Evolutionary conservation across 2,797 vertebrate genomes (phyloP).

Genomic region (Percopsis omiscomaycus): DNA sequence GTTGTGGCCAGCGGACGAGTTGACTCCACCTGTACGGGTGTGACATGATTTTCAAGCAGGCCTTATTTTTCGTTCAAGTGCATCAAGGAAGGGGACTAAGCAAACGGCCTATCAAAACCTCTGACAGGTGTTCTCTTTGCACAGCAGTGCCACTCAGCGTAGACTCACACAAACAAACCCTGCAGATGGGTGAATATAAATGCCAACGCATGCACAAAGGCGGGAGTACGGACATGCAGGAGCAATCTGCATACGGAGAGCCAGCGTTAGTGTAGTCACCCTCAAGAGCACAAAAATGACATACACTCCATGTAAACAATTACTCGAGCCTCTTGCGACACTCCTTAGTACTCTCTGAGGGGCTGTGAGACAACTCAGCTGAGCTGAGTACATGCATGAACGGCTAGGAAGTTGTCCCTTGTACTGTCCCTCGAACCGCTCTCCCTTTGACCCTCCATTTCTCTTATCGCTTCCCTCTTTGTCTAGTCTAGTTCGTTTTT

Average conservation of each 20-base stretch:
- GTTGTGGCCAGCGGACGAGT: conserved; percentile 1
- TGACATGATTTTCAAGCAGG: conserved; percentile 14
- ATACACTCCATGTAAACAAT: too few relatives aligned
- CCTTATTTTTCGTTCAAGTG: conserved; percentile 22
- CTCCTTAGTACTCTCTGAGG: conserved; percentile 11
- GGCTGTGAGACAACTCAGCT: too few relatives aligned
- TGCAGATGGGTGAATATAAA: conserved; percentile 50
- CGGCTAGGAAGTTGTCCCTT: too few relatives aligned
- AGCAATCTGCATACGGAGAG: conserved; percentile 3
- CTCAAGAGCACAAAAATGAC: too few relatives aligned
- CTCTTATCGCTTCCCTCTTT: background rate
- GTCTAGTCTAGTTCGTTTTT: background rate
- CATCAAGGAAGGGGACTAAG: conserved; percentile 13
- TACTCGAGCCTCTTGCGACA: background rate
- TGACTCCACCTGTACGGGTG: conserved; percentile 1
- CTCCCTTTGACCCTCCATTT: background rate
- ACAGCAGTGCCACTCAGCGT: conserved; percentile 55
- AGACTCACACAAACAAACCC: conserved; percentile 52
- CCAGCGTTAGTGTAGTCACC: too few relatives aligned
- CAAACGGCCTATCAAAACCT: conserved; percentile 35
- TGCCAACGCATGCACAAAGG: conserved; percentile 34
- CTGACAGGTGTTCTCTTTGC: conserved; percentile 61
- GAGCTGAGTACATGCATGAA: too few relatives aligned
- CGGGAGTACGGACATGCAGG: conserved; percentile 25
- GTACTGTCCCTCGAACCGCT: background rate